phyloP scores from a whole-genome alignment of 2,888 invertebrate genomes.

The Hypsopygia costalis region DNA sequence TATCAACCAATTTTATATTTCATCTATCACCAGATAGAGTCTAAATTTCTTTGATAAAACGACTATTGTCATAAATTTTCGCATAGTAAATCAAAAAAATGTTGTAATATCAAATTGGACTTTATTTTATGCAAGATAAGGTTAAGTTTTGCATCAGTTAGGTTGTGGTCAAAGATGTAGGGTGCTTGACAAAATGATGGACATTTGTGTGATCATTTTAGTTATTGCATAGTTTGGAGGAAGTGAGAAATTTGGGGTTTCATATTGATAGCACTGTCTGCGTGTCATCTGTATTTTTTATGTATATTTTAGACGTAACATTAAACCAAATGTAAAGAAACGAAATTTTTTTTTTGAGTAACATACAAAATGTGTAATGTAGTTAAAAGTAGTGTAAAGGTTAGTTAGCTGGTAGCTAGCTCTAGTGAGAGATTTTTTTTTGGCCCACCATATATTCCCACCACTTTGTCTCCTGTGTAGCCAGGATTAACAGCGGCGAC shows the following conservation, averaged over 20 bases:
- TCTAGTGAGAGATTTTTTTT: too few species aligned
- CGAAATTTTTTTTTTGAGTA: too few species aligned
- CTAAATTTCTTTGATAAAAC: slow-evolving; percentile 8
- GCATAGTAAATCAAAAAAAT: slow-evolving; percentile 10
- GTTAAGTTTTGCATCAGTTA: slow-evolving; percentile 14
- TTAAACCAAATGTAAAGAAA: too few species aligned
- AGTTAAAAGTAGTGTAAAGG: too few species aligned
- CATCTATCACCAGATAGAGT: slow-evolving; percentile 3
- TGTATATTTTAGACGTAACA: too few species aligned
- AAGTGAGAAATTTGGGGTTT: slow-evolving; percentile 5
- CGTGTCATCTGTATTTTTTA: slow-evolving; percentile 11
- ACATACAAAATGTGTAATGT: too few species aligned
- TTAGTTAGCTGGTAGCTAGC: too few species aligned
- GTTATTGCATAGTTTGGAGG: slow-evolving; percentile 29
- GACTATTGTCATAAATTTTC: slow-evolving; percentile 17
- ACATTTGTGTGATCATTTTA: slow-evolving; percentile 43
- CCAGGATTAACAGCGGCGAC: too few species aligned
- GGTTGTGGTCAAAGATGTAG: slow-evolving; percentile 16
- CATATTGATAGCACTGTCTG: neutral
- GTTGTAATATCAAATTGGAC: neutral
- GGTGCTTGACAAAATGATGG: slow-evolving; percentile 30
- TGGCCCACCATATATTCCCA: too few species aligned
- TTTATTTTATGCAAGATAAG: slow-evolving; percentile 11
- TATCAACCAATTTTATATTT: neutral
- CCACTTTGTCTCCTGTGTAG: too few species aligned